Base-by-base conservation (phyloP, 92 coral and sea anemone genomes). In the Palythoa heliodiscus region DNA sequence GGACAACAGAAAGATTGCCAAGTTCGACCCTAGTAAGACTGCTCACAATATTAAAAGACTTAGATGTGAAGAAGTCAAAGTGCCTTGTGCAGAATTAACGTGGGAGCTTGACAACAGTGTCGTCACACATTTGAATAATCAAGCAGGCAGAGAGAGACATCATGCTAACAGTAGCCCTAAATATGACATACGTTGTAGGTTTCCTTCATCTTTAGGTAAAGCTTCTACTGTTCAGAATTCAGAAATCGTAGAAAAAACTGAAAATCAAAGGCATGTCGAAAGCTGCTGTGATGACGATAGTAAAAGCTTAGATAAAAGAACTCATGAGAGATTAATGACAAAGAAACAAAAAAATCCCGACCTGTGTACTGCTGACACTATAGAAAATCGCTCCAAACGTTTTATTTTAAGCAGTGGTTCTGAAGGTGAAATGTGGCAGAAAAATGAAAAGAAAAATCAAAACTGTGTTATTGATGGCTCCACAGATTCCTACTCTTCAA, bases 11-110 rank as follows among this genome's bases (percentile, higher is more conserved):
- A 97, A 97, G 87, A 82, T 97, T 19, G 83, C 91, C 24, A 97
- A 88, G 89, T 94, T 94, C 80, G 99, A 97, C 74, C 99, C 98
- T 1, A 92, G 98, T 70, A 92, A 93, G 76, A 94, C 99, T 69
- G 92, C 92, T 39, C 99, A 97, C 72, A 92, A 88, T 76, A 82
- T 97, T 83, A 97, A 94, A 76, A 93, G 86, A 67, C 78, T 97
- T 22, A 84, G 90, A 48, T 87, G 77, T 69, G 93, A 90, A 40
- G 90, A 70, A n/a, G 25, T 25, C 4, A 88, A 84, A 14, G 73
- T 19, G 19, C 35, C 90, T 47, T 86, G 91, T 35, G 69, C 90
- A 23, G 89, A 89, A 19, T 77, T 97, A 57, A 97, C 99, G 1
- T 97, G 99, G 99, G 85, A 87, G 52, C 87, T 96, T 63, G 92